These are phyloP conservation scores for Campoletis raptor DNA, from an alignment of 2,888 invertebrate species.

Conservation along the genomic window DNA sequence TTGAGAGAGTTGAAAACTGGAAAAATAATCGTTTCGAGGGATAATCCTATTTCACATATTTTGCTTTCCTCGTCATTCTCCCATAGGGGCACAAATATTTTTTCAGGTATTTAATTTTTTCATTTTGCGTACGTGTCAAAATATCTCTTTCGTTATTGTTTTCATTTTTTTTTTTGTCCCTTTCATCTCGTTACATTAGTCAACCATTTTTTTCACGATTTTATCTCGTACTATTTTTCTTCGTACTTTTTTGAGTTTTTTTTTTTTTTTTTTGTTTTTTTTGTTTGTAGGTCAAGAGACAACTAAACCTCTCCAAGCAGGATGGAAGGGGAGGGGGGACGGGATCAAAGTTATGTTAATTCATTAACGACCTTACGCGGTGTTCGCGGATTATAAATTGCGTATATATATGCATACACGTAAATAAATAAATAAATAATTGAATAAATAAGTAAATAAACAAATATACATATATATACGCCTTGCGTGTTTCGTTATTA, in stretches of 20 bases:
- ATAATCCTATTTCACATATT: slow-evolving; percentile 67
- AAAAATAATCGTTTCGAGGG: neutral
- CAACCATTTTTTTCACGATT: slow-evolving; percentile 25
- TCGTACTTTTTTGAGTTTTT: slow-evolving; percentile 68
- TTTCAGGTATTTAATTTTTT: neutral
- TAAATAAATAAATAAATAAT: neutral
- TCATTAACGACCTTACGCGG: slow-evolving; percentile 71
- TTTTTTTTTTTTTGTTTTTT: slow-evolving; percentile 57
- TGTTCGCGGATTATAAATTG: slow-evolving; percentile 38
- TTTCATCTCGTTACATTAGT: slow-evolving; percentile 54
- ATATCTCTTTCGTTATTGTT: slow-evolving; percentile 36
- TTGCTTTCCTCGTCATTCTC: slow-evolving; percentile 76
- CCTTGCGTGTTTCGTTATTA: slow-evolving; percentile 8
- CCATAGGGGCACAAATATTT: slow-evolving; percentile 67
- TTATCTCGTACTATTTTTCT: slow-evolving; percentile 62
- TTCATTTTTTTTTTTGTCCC: slow-evolving; percentile 46
- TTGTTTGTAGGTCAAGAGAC: slow-evolving; percentile 64
- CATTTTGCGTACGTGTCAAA: slow-evolving; percentile 64
- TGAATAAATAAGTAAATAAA: neutral
- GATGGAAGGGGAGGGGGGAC: slow-evolving; percentile 78
- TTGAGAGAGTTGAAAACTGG: neutral
- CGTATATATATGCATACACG: slow-evolving; percentile 1
- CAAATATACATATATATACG: slow-evolving; percentile 20
- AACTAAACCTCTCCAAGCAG: slow-evolving; percentile 80
- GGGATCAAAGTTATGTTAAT: slow-evolving; percentile 78